Base-by-base conservation (phyloP, 1,140 invertebrate genomes). In the Meloidogyne chitwoodi region DNA sequence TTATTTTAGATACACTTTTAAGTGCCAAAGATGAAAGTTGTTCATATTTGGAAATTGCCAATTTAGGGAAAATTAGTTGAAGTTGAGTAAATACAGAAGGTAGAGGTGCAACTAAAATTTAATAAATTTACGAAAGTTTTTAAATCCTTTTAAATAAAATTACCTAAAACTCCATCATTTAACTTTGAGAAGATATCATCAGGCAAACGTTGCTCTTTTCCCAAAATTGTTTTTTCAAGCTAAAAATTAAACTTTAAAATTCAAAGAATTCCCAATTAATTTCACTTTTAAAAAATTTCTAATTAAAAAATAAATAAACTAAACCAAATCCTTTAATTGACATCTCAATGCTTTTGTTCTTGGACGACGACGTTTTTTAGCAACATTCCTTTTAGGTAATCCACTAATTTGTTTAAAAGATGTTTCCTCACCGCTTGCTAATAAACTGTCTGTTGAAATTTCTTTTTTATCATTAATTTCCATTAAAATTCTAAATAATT, bases 211-310 rank as follows among this genome's bases (percentile, higher is more conserved):
- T 29, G 62, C 27, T 64, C 31, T 29, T 62, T 34, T 10, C 19
- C 66, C 65, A 79, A 48, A 34, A 79, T 38, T 31, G 77, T 66
- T 34, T 75, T 72, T 71, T 79, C 77, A 14, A 79, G 27, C 77
- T 78, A 11, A 76, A 77, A 44, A 38, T 8, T 38, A 8, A 38
- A 8, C 0, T 38, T 38, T 38, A 38, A 10, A 38, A n/a, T n/a
- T n/a, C n/a, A n/a, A n/a, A n/a, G n/a, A n/a, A n/a, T n/a, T n/a
- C n/a, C n/a, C n/a, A n/a, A n/a, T n/a, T n/a, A n/a, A n/a, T n/a
- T n/a, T n/a, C n/a, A n/a, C 38, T 14, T 41, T 14, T 2, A 41
- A 41, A 10, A 41, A 41, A 34, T 34, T 34, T 34, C 16, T 41
- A 41, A 41, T n/a, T n/a, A n/a, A n/a, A n/a, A n/a, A n/a, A n/a